Base-by-base conservation (phyloP, 92 coral and sea anemone species). In the Phymanthus crucifer region DNA sequence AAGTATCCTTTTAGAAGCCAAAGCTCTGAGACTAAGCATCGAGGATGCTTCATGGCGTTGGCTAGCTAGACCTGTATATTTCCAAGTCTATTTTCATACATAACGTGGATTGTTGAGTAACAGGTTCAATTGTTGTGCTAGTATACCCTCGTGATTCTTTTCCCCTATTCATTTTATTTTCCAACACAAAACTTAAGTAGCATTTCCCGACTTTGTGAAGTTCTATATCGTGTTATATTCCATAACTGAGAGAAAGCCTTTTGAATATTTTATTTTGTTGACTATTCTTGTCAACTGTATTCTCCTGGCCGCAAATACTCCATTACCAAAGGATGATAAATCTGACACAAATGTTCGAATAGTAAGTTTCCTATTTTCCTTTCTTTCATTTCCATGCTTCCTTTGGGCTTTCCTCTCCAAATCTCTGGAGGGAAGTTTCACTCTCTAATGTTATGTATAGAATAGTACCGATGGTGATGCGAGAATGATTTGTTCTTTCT, bases 211-310 rank as follows among this genome's bases (percentile, higher is more conserved):
- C 77, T 57, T 71, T 50, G 70, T 72, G 84, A 67, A 80, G 84
- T 74, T 69, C 65, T 43, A 40, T 23, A 31, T 58, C 77, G 78
- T 26, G 83, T 78, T 78, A 65, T 94, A 80, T 87, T 92, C 96
- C 98, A 91, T 94, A 89, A 94, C 98, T 74, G 91, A 83, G 85
- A 84, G 68, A 88, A 82, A 94, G 98, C 98, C 98, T 70, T 94
- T 94, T 85, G 99, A 96, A 89, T 96, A 96, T 91, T 93, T 93
- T 85, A 96, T 96, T 85, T 88, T 96, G 83, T 79, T 89, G 95
- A 96, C 99, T 74, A 96, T 96, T 86, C 95, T 96, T 81, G 98
- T 94, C 86, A 96, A 96, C 84, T 96, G 99, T 87, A 87, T 96
- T 73, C 93, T 96, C 40, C 90, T 96, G 70, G 99, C 99, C 80